Base-by-base conservation (phyloP, 1,140 invertebrate species). In the Melipona quadrifasciata region DNA sequence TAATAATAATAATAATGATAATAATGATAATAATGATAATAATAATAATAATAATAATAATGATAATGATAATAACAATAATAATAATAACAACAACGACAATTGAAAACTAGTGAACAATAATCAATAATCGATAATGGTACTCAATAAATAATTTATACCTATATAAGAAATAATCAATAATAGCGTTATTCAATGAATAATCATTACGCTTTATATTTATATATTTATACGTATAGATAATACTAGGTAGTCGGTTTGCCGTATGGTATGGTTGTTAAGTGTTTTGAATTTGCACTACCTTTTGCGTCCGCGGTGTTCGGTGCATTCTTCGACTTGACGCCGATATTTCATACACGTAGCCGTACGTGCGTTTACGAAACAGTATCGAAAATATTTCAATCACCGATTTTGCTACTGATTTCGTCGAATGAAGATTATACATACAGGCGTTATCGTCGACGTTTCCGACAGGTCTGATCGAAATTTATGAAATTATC, bases 221-320 rank as follows among this genome's bases (percentile, higher is more conserved):
- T 80, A 84, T 86, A 79, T 87, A 85, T 88, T 80, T 88, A 81
- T 87, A 87, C 87, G 73, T 87, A 80, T 89, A 84, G 75, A 74
- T 89, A 89, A 82, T 89, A 84, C 88, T 89, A 89, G 87, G 74
- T 89, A 82, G 77, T 84, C 86, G 81, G 65, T 89, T 58, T 85
- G 78, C 80, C 67, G 79, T 86, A 78, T 73, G 82, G 34, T 78
- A 67, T 47, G 82, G 39, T 82, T 61, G 67, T 75, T 75, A 70
- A 51, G 47, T 67, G 57, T 71, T 58, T 75, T 74, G n/a, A 55
- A 34, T 64, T 74, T 78, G 74, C 82, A 47, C 85, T 57, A 64
- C 68, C 67, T 61, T 73, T 2, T 65, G 86, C 68, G 65, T 61
- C 55, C 61, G 65, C 53, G 47, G 6, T 47, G n/a, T 31, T 47